A percentile compares a stretch with the other conserved stretches of the same genome.
These are phyloP conservation scores for Cosmia trapezina DNA, from an alignment of 2,888 invertebrate genomes.

Conservation along the genomic window DNA sequence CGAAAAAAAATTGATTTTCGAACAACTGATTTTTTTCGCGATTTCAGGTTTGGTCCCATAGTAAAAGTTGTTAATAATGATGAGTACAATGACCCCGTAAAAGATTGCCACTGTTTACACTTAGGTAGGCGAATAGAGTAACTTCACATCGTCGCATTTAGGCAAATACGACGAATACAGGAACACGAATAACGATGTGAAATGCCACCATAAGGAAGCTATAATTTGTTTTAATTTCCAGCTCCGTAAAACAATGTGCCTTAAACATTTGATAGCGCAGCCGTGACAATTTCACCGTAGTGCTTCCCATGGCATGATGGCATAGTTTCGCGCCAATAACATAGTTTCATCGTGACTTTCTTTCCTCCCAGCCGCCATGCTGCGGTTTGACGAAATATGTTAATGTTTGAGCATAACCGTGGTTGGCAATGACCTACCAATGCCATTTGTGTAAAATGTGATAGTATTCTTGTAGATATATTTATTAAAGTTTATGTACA, in stretches of 20 bases:
- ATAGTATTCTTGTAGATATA: background rate
- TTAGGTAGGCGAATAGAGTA: too few species aligned
- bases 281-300: conserved; percentile 54
- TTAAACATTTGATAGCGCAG: conserved; percentile 32
- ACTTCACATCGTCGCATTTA: too few species aligned
- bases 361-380: conserved; percentile 34
- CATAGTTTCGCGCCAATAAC: conserved; percentile 57
- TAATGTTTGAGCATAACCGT: conserved; percentile 24
- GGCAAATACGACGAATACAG: too few species aligned
- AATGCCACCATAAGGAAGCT: background rate
- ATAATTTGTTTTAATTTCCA: background rate
- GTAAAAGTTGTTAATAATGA: too few species aligned
- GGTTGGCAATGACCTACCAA: conserved; percentile 17
- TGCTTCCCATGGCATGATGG: conserved; percentile 59
- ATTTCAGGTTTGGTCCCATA: too few species aligned
- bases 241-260: conserved; percentile 10
- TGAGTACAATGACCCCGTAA: too few species aligned
- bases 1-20: too few species aligned
- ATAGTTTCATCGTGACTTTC: conserved; percentile 62
- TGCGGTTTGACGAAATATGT: conserved; percentile 59
- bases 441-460: conserved; percentile 2
- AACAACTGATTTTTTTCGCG: too few species aligned
- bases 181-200: too few species aligned
- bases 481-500: too few species aligned
- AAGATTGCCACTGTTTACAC: too few species aligned